phyloP scores from a whole-genome alignment of 2,113 vertebrate genomes.

The Uria lomvia region DNA sequence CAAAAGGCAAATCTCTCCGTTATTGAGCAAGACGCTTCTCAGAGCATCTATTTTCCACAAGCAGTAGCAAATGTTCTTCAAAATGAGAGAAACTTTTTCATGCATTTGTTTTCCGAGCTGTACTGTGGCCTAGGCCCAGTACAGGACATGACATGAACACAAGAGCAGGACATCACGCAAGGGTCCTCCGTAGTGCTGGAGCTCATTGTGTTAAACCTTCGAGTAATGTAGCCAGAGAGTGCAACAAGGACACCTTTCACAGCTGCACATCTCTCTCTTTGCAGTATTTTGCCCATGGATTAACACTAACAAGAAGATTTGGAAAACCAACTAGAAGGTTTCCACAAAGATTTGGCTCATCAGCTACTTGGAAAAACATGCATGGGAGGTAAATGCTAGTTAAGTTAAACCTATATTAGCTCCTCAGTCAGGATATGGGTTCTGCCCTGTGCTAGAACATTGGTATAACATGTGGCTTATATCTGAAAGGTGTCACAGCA shows the following conservation, averaged over 20 bases:
- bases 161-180: neutral
- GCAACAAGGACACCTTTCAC: rapidly evolving
- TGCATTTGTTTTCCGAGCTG: neutral
- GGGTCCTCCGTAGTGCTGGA: neutral
- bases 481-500: neutral
- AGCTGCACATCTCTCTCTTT: neutral
- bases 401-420: neutral
- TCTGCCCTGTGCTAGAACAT: neutral
- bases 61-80: neutral
- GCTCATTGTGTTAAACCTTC: neutral
- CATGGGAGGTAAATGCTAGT: neutral
- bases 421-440: neutral
- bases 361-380: neutral
- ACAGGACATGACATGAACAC: neutral
- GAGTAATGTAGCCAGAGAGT: neutral
- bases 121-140: neutral
- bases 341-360: neutral
- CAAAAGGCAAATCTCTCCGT: neutral
- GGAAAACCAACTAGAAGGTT: neutral
- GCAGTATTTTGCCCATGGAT: neutral
- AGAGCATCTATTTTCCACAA: neutral
- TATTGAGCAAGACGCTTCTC: neutral
- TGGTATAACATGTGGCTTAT: neutral
- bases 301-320: neutral
- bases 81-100: neutral